phyloP scores from a whole-genome alignment of 2,113 vertebrate genomes.

The Eptatretus burgeri region DNA sequence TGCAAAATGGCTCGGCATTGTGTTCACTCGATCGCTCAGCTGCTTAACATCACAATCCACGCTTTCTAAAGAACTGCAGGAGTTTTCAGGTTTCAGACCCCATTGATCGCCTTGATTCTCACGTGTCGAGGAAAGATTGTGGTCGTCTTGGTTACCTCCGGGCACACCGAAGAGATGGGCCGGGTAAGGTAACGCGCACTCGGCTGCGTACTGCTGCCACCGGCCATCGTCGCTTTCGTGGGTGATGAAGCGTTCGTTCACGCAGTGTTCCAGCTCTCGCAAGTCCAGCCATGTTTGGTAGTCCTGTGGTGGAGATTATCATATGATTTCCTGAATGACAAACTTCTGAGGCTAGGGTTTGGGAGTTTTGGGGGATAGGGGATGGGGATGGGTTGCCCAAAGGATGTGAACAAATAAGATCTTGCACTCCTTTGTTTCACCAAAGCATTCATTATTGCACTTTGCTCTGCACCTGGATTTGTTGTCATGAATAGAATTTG shows the following conservation, averaged over 20 bases:
- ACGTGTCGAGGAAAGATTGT: too few relatives aligned
- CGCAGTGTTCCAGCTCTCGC: constrained; percentile 73
- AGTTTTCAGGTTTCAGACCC: too few relatives aligned
- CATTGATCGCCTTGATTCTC: too few relatives aligned
- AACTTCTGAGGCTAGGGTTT: neutral
- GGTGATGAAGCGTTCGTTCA: constrained; percentile 82
- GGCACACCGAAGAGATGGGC: constrained; percentile 95
- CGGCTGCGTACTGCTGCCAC: constrained; percentile 62
- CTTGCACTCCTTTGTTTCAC: neutral
- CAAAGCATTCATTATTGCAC: neutral
- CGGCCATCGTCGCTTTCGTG: constrained; percentile 81
- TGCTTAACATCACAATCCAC: too few relatives aligned
- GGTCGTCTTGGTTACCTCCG: constrained; percentile 14
- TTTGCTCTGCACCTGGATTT: neutral
- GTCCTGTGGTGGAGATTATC: constrained; percentile 23
- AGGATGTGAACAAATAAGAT: neutral
- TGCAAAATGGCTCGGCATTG: too few relatives aligned
- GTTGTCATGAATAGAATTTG: too few relatives aligned
- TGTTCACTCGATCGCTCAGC: too few relatives aligned
- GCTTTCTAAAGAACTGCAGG: too few relatives aligned
- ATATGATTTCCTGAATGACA: neutral
- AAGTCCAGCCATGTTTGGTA: constrained; percentile 94
- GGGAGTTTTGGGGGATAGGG: neutral
- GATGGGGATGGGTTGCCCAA: neutral
- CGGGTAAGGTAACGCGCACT: constrained; percentile 45